Conservation (phyloP, 1,140 invertebrate genomes). For the Camponotus vicinus region DNA sequence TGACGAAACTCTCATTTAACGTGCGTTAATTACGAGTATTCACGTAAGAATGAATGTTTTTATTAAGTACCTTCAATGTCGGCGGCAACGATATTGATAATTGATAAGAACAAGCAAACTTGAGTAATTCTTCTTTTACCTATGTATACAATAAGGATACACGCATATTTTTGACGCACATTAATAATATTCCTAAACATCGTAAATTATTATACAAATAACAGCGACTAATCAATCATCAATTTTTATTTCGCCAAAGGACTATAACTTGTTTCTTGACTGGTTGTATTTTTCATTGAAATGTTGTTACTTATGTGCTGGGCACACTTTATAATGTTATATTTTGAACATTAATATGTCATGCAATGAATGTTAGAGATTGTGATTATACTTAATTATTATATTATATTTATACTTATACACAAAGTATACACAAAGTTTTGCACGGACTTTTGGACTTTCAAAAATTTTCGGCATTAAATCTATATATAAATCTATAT, state of each 20-base stretch:
- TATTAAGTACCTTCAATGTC: background rate
- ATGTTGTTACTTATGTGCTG: background rate
- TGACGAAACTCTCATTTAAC: conserved; percentile 48
- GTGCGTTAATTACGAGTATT: conserved; percentile 16
- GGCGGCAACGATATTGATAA: background rate
- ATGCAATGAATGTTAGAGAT: background rate
- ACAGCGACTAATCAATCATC: conserved; percentile 3
- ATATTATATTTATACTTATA: too few relatives aligned
- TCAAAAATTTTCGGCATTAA: background rate
- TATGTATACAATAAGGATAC: background rate
- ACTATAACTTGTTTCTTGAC: background rate
- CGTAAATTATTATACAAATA: conserved; percentile 11
- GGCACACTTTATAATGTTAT: background rate
- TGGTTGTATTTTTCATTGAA: conserved; percentile 9
- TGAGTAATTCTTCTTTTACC: background rate
- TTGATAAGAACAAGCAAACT: background rate
- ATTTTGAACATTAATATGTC: background rate
- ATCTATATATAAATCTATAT: too few relatives aligned
- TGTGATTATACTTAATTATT: background rate
- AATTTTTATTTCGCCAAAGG: background rate
- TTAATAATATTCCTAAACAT: conserved; percentile 19
- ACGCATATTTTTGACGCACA: background rate
- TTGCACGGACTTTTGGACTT: background rate
- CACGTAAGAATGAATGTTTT: conserved; percentile 22
- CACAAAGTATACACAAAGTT: background rate